A percentile compares a stretch with the other conserved stretches of the same genome.
These are phyloP conservation scores for Leptinotarsa juncta DNA, from an alignment of 2,888 invertebrate genomes.

Conservation along the genomic window DNA sequence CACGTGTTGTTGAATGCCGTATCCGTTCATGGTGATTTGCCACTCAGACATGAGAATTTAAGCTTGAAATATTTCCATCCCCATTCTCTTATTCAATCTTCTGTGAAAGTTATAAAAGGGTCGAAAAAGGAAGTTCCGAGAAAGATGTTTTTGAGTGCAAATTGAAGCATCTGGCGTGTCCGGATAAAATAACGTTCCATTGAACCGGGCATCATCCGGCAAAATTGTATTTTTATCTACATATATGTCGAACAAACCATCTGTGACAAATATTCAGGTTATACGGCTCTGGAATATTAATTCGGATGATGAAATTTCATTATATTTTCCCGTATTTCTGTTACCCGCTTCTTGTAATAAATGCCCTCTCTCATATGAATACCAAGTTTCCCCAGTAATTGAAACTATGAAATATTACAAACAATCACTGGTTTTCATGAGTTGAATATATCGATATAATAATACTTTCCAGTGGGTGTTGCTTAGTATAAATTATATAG, in stretches of 20 bases:
- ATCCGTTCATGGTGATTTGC: too few relatives aligned
- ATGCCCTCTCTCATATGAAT: constrained; percentile 1
- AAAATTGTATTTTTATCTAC: constrained; percentile 32
- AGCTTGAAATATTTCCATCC: background rate
- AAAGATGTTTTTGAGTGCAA: constrained; percentile 4
- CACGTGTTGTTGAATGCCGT: too few relatives aligned
- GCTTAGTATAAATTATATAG: too few relatives aligned
- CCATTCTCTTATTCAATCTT: background rate
- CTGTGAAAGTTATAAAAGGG: background rate
- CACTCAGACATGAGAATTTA: background rate
- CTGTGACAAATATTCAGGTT: constrained; percentile 28
- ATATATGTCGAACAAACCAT: constrained; percentile 28
- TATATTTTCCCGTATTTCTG: constrained; percentile 8
- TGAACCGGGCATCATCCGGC: constrained; percentile 20
- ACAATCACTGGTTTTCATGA: too few relatives aligned
- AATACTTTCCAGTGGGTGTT: too few relatives aligned
- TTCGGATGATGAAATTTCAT: constrained; percentile 17
- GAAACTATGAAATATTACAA: too few relatives aligned
- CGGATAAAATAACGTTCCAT: constrained; percentile 20
- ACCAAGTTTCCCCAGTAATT: background rate
- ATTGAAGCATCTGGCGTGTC: constrained; percentile 29
- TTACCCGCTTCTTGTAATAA: constrained; percentile 9
- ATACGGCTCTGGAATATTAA: constrained; percentile 25
- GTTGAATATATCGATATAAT: too few relatives aligned
- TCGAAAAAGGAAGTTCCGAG: background rate